Conservation (phyloP, 1,140 invertebrate genomes). For the Meloidogyne floridensis region DNA sequence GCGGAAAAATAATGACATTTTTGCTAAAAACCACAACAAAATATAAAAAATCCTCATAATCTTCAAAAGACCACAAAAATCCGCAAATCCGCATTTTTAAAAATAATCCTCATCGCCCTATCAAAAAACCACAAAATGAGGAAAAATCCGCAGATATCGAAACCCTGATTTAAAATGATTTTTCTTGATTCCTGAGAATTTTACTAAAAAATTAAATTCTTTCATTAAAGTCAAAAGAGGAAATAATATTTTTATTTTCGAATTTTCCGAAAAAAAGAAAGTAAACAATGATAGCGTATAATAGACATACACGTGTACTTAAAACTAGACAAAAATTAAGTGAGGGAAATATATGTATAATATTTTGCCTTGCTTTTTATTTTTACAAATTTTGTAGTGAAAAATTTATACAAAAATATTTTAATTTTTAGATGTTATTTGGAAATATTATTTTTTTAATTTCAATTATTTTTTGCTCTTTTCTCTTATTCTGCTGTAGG, state of each 20-base stretch:
- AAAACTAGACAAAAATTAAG: not conserved
- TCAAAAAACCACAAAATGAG: too few species aligned
- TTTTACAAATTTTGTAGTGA: not conserved
- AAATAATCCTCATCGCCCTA: too few species aligned
- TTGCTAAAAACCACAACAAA: too few species aligned
- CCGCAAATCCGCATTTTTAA: too few species aligned
- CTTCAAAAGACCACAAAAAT: too few species aligned
- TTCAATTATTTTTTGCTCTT: conserved; percentile 19
- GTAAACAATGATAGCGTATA: not conserved
- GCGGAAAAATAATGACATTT: too few species aligned
- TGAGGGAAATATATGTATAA: not conserved
- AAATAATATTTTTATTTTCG: too few species aligned
- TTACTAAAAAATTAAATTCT: not conserved
- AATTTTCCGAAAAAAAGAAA: not conserved
- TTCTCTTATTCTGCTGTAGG: conserved; percentile 6
- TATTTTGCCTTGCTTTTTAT: not conserved
- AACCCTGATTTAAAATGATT: not conserved
- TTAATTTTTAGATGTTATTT: conserved; percentile 7
- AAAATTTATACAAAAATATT: not conserved
- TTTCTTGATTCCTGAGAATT: not conserved
- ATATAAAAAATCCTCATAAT: too few species aligned
- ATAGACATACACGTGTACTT: not conserved
- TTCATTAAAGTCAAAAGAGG: too few species aligned
- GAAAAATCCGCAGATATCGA: too few species aligned
- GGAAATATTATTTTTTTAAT: conserved; percentile 7